phyloP scores from a whole-genome alignment of 2,113 vertebrate genomes.

The Rhombomys opimus region DNA sequence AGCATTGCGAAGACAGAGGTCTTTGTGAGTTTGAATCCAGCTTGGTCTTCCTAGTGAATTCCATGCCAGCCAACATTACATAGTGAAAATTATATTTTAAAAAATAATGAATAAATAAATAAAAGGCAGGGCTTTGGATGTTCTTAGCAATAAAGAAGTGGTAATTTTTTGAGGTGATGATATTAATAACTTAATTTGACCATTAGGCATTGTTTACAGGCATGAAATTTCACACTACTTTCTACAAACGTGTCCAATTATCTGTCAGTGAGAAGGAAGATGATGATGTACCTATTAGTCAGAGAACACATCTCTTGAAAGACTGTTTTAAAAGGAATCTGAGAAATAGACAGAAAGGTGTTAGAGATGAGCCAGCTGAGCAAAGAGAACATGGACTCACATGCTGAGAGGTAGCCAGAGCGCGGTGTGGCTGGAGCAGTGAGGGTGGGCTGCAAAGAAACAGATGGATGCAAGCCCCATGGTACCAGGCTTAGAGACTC shows the following conservation, averaged over 20 bases:
- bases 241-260: neutral
- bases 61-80: neutral
- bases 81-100: neutral
- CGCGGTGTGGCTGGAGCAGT: accelerated
- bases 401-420: neutral
- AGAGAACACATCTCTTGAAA: neutral
- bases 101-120: neutral
- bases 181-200: neutral
- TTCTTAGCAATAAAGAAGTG: neutral
- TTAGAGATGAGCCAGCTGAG: neutral
- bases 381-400: neutral
- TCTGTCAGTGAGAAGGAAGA: neutral
- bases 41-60: neutral
- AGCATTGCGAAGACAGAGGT: neutral
- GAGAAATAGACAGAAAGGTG: neutral
- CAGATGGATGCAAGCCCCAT: neutral
- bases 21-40: neutral
- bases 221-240: neutral
- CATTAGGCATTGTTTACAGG: neutral
- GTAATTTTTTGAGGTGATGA: neutral
- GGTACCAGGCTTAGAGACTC: no score
- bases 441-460: neutral
- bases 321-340: neutral
- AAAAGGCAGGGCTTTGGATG: neutral
- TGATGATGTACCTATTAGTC: neutral